phyloP scores from a whole-genome alignment of 2,113 vertebrate genomes.

The Tauraco erythrolophus region DNA sequence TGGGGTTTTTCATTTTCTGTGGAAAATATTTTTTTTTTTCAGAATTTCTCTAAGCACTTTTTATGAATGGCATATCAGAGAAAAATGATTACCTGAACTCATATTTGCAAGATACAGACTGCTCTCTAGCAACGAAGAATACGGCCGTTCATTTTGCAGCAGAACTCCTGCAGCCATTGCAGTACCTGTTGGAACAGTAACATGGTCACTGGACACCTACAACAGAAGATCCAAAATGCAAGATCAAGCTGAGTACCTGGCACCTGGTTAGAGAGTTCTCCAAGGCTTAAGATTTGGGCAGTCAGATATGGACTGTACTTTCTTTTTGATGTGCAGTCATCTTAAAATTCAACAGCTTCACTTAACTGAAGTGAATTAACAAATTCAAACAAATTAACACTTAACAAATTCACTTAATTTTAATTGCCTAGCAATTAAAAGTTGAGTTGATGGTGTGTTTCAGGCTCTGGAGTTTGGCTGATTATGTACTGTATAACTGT shows the following conservation, averaged over 20 bases:
- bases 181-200: slow-evolving; percentile 73
- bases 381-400: too few species aligned
- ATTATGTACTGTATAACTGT: not conserved
- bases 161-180: slow-evolving; percentile 90
- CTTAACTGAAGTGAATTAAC: too few species aligned
- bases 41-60: not conserved
- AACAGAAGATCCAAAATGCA: not conserved
- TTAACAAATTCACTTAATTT: too few species aligned
- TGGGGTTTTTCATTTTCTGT: not conserved
- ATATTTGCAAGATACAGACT: slow-evolving; percentile 71
- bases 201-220: not conserved
- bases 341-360: not conserved
- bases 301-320: not conserved
- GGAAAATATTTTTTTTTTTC: not conserved
- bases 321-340: not conserved
- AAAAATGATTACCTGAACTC: slow-evolving; percentile 83
- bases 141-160: slow-evolving; percentile 81
- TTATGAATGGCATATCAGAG: not conserved
- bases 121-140: slow-evolving; percentile 68
- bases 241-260: not conserved
- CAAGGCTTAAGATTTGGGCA: not conserved
- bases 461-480: not conserved
- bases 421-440: not conserved
- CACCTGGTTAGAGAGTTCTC: not conserved
- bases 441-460: not conserved